Percentiles rank a stretch among this genome's conserved stretches.
Conservation (phyloP, 2,113 vertebrate genomes). For the Engystomops pustulosus region DNA sequence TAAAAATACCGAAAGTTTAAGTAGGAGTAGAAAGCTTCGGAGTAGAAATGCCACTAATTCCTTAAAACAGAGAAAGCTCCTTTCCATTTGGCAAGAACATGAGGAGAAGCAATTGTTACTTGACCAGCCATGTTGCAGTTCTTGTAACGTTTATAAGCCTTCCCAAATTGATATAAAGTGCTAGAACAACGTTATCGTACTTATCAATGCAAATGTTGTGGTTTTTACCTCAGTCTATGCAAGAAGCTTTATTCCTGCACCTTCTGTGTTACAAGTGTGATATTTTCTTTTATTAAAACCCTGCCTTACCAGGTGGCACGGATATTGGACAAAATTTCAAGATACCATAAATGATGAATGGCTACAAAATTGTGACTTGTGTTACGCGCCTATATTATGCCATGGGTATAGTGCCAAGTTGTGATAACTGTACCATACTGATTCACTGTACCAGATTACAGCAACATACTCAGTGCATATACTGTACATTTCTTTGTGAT, state of each 20-base stretch:
- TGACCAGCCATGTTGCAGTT: neutral
- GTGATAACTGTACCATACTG: neutral
- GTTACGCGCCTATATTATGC: constrained; percentile 24
- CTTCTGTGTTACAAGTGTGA: constrained; percentile 8
- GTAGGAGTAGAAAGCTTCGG: no score
- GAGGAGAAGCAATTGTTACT: neutral
- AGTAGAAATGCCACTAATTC: neutral
- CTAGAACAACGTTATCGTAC: constrained; percentile 28
- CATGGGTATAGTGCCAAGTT: constrained; percentile 29
- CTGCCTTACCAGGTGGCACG: constrained; percentile 11
- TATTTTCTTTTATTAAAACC: neutral
- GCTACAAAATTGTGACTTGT: neutral
- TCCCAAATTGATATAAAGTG: neutral
- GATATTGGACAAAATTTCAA: constrained; percentile 1
- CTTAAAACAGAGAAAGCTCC: neutral
- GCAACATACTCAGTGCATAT: neutral
- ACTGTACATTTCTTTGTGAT: neutral
- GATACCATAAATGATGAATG: neutral
- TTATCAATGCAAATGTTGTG: constrained; percentile 37
- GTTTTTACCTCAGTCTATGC: constrained; percentile 47
- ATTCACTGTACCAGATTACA: neutral
- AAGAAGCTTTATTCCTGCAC: constrained; percentile 27
- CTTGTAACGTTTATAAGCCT: neutral
- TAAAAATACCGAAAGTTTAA: no score
- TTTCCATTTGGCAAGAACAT: neutral